Evolutionary conservation across 1,140 invertebrate species (phyloP).

Genomic region (Spodoptera litura): DNA sequence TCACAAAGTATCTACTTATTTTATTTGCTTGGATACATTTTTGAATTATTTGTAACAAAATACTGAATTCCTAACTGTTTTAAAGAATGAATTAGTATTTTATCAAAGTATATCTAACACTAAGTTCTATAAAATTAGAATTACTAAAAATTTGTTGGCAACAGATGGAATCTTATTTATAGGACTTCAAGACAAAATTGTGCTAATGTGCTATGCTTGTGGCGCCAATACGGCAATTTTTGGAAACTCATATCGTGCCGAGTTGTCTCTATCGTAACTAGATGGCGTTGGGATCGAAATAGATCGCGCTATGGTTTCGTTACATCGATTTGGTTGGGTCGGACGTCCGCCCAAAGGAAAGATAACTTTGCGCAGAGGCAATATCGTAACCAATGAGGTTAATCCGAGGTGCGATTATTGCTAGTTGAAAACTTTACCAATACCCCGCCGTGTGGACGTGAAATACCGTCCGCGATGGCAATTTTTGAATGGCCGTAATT

Average conservation of each 20-base stretch:
- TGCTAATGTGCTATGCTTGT: background rate
- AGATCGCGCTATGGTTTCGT: conserved; percentile 31
- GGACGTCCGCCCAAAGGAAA: too few species aligned
- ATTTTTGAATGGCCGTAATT: conserved; percentile 25
- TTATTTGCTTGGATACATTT: too few species aligned
- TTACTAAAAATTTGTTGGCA: too few species aligned
- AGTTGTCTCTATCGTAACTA: conserved; percentile 25
- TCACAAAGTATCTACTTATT: too few species aligned
- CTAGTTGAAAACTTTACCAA: conserved; percentile 97
- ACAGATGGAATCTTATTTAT: too few species aligned
- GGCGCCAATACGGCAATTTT: conserved; percentile 1
- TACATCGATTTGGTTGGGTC: conserved; percentile 7
- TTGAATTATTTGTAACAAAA: too few species aligned
- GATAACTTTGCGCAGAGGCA: conserved; percentile 91
- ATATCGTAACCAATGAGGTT: conserved; percentile 95
- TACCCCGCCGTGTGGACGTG: conserved; percentile 97
- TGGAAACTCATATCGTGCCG: background rate
- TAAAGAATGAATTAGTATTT: too few species aligned
- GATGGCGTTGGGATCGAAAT: conserved; percentile 31
- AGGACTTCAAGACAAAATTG: too few species aligned
- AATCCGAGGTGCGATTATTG: conserved; percentile 95
- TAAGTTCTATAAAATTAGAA: too few species aligned
- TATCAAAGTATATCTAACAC: too few species aligned
- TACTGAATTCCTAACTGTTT: too few species aligned
- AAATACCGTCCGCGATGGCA: conserved; percentile 91